Evolutionary conservation across 1,140 invertebrate species (phyloP), one percentile per base, ranked within the genome.

Genomic region (Trichoplusia ni): DNA sequence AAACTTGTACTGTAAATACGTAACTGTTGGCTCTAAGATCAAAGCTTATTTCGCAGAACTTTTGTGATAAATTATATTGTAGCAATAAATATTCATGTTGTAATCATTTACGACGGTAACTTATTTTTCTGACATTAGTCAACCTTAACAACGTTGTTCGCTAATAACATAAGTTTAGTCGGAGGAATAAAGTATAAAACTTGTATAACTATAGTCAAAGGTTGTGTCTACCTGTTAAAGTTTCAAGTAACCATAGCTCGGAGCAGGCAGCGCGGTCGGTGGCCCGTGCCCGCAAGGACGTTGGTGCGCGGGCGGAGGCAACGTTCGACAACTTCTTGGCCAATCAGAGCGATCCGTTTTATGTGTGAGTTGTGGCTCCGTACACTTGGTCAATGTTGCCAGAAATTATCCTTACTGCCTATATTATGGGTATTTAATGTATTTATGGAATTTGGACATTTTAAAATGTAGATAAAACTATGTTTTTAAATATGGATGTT

Each of bases 251-350:
- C 33, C 60, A 58, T 38, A 59, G 60, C 60, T 25, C 33, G 13
- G 44, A 49, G 63, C 58, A 67, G 59, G 61, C 67, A 71, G 54
- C 66, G 75, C 78, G 84, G 86, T 85, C 84, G 81, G 76, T 86
- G 84, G 77, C 83, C 84, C 79, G 79, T 85, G 83, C 73, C 76
- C 81, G 84, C 86, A 89, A 89, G 86, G 86, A 89, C 86, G 86
- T 85, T 76, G 79, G 74, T 79, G 84, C 84, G 86, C 86, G 86
- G 86, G 84, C 81, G 84, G 73, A 70, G 74, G 81, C 64, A 67
- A 67, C 65, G 64, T 67, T 76, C 74, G 60, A 70, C 65, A 54
- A 58, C 63, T 58, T 75, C 69, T 79, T 69, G 18, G 9, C 80
- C 79, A 78, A 76, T 74, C 23, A 54, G 18, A 46, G 27, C 5